Percentiles rank a stretch among this genome's conserved stretches.
These are phyloP conservation scores for Spodoptera litura DNA, from an alignment of 1,140 invertebrate species.

Conservation along the genomic window DNA sequence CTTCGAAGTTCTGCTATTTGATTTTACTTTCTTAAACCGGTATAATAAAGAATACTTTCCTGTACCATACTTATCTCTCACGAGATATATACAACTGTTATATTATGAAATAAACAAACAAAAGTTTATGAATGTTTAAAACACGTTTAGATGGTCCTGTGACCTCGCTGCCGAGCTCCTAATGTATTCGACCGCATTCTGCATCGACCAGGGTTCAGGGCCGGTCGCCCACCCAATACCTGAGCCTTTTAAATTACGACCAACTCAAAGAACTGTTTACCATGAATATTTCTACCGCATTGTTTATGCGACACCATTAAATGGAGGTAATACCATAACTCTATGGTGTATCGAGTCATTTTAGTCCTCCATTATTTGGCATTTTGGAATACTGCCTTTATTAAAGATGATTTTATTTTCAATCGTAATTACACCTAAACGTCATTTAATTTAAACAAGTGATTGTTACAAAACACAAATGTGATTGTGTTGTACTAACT, in stretches of 20 bases:
- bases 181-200: constrained; percentile 27
- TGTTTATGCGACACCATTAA: not conserved
- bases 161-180: constrained; percentile 14
- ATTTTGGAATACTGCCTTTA: too few species aligned
- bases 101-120: not conserved
- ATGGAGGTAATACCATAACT: not conserved
- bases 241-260: constrained; percentile 3
- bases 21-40: too few species aligned
- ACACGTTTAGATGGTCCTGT: constrained; percentile 8
- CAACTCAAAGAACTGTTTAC: not conserved
- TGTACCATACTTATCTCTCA: too few species aligned
- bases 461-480: too few species aligned
- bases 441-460: too few species aligned
- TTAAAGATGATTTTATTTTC: too few species aligned
- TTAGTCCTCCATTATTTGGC: too few species aligned
- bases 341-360: too few species aligned
- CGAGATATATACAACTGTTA: too few species aligned
- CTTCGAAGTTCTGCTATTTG: too few species aligned
- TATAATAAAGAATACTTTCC: too few species aligned
- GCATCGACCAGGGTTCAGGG: constrained; percentile 5
- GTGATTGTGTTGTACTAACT: not conserved
- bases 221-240: constrained; percentile 2
- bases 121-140: not conserved
- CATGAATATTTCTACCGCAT: constrained; percentile 11
- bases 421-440: too few species aligned